A percentile compares a stretch with the other conserved stretches of the same genome.
phyloP scores from a whole-genome alignment of 2,888 invertebrate species.

The Ichneumoninae sp. region DNA sequence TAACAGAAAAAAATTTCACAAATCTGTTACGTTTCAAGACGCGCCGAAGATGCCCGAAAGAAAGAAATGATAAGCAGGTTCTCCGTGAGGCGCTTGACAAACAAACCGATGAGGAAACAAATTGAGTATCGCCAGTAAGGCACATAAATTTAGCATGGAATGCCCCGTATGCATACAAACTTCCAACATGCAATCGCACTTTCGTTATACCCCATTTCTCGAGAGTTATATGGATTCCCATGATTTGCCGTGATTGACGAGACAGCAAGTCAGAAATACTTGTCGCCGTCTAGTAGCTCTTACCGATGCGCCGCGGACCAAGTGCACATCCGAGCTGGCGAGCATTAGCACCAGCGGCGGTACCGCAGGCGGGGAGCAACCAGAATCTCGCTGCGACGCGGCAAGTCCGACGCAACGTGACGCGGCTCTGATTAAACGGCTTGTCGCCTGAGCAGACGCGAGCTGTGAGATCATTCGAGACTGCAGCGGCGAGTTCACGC shows the following conservation, averaged over 20 bases:
- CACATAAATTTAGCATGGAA: background rate
- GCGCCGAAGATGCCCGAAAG: too few species aligned
- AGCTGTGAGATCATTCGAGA: constrained; percentile 7
- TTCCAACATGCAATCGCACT: constrained; percentile 15
- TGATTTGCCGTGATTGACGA: constrained; percentile 30
- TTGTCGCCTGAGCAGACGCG: constrained; percentile 11
- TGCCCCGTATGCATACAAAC: background rate
- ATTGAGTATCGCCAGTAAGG: background rate
- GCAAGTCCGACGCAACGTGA: background rate
- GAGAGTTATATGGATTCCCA: constrained; percentile 16
- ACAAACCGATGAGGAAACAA: background rate
- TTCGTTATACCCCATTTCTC: constrained; percentile 11
- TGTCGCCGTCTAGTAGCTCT: constrained; percentile 17
- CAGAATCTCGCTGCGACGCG: background rate
- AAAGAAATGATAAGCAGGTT: too few species aligned
- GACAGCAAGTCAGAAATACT: constrained; percentile 24
- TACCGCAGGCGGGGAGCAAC: background rate
- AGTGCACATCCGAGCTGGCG: background rate
- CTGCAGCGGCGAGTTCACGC: constrained; percentile 10
- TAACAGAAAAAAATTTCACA: too few species aligned
- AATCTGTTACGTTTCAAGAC: too few species aligned
- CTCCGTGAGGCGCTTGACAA: too few species aligned
- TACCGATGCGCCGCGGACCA: background rate
- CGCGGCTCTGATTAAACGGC: constrained; percentile 9
- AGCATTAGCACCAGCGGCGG: background rate